Evolutionary conservation across 2,797 vertebrate genomes (phyloP).

Genomic region (Bovichtus diacanthus): DNA sequence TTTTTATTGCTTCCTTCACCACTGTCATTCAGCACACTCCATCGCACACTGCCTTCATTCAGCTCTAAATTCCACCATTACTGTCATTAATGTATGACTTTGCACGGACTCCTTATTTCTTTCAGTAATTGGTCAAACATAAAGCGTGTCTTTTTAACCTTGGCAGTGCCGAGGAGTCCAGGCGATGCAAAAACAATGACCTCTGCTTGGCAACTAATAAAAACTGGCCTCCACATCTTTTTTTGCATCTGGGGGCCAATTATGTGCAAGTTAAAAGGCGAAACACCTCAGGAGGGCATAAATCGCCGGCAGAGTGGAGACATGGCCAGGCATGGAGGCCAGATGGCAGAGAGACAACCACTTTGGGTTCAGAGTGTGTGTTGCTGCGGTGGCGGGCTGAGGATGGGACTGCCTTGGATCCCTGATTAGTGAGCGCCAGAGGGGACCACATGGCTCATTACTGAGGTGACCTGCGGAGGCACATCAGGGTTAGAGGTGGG

Average conservation of each 20-base stretch:
- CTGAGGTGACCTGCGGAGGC: conserved; percentile 65
- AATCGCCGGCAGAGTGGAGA: conserved; percentile 88
- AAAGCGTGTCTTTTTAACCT: conserved; percentile 54
- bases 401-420: conserved; percentile 67
- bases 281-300: conserved; percentile 94
- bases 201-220: conserved; percentile 83
- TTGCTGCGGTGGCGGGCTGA: conserved; percentile 33
- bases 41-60: conserved; percentile 12
- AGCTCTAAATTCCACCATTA: conserved; percentile 9
- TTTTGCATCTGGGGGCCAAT: conserved; percentile 94
- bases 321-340: conserved; percentile 87
- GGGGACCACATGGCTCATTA: conserved; percentile 80
- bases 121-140: conserved; percentile 45
- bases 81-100: background rate
- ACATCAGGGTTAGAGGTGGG: conserved; percentile 54
- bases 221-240: conserved; percentile 91
- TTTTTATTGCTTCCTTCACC: conserved; percentile 15
- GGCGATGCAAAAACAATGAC: conserved; percentile 78
- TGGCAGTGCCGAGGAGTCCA: conserved; percentile 42
- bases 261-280: conserved; percentile 91
- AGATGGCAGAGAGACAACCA: conserved; percentile 87
- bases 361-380: conserved; percentile 52
- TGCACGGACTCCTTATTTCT: background rate
- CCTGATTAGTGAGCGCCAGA: conserved; percentile 69
- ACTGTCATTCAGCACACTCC: conserved; percentile 2